Evolutionary conservation across 2,888 invertebrate species (phyloP).

Genomic region (Eupithecia subumbrata): DNA sequence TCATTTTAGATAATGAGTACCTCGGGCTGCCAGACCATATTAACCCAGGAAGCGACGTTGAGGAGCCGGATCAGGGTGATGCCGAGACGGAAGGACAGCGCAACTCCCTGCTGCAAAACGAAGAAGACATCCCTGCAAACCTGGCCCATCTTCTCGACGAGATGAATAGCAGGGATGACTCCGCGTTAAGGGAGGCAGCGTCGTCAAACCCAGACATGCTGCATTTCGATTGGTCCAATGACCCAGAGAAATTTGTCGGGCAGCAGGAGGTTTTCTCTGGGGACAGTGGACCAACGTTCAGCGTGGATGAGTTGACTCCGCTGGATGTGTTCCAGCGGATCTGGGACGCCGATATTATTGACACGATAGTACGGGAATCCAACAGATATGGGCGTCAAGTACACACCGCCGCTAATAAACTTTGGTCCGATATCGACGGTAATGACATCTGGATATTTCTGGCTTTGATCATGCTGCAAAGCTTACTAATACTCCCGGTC

Average conservation of each 20-base stretch:
- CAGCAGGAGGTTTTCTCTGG: constrained; percentile 8
- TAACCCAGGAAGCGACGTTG: too few relatives aligned
- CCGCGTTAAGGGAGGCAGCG: constrained; percentile 1
- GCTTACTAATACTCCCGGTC: constrained; percentile 11
- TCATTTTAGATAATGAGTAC: too few relatives aligned
- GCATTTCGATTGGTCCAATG: constrained; percentile 12
- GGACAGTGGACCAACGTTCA: constrained; percentile 6
- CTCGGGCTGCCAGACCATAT: too few relatives aligned
- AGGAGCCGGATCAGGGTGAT: too few relatives aligned
- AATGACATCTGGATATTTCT: constrained; percentile 1
- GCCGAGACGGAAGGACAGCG: too few relatives aligned
- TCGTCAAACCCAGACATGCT: constrained; percentile 2
- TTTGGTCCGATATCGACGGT: neutral
- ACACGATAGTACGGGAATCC: neutral
- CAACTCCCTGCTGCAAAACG: too few relatives aligned
- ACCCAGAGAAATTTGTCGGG: constrained; percentile 11
- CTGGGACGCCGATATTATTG: neutral
- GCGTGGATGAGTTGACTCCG: constrained; percentile 3
- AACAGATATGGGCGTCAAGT: neutral
- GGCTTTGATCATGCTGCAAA: constrained; percentile 12
- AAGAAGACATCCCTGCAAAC: too few relatives aligned
- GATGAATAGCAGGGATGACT: too few relatives aligned
- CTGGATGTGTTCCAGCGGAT: neutral
- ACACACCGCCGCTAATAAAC: neutral
- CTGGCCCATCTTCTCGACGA: too few relatives aligned